Evolutionary conservation across 2,113 vertebrate species (phyloP), one percentile per base, ranked within the genome.

Genomic region (Hepsetus odoe): DNA sequence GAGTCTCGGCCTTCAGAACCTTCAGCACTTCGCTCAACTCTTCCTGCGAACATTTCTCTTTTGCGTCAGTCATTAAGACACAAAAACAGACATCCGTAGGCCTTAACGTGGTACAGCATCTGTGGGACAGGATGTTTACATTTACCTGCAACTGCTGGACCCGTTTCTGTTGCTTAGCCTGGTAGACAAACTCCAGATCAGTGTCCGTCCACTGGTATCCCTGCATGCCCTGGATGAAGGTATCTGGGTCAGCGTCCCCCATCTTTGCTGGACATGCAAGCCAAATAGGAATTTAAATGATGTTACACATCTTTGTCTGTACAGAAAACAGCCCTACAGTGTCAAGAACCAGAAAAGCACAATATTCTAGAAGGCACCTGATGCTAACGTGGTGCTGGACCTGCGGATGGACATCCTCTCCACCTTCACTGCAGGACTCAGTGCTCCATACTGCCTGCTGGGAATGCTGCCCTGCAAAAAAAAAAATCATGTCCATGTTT

Each of bases 151-250:
- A 78, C 13, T 77, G 70, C 40, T 83, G 89, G 0, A 80, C 0
- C 10, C 40, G 55, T 61, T 88, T 88, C 35, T 89, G 87, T 10
- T 77, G 44, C 16, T 82, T 83, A 53, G 86, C 76, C 46, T 74
- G 86, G n/a, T 80, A 40, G 1, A 92, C 83, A 3, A 90, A 93
- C 13, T 90, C 87, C 84, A 87, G 40, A 78, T 93, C 92, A 0
- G 8, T 20, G 0, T 44, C 9, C 0, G 87, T 91, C 68, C 84
- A 65, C 61, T 78, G 64, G 42, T 90, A 91, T 0, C 87, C 92
- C 71, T 79, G 86, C 92, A 91, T 92, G 11, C 90, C 90, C 58
- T 82, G 88, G 56, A 93, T 77, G 84, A 90, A 83, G 30, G 70
- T 51, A 8, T 72, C n/a, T 0, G 75, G 59, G 5, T 81, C 76